Evolutionary conservation across 1,140 invertebrate species (phyloP), one percentile per base, ranked within the genome.

Genomic region (Brachionus rubens): DNA sequence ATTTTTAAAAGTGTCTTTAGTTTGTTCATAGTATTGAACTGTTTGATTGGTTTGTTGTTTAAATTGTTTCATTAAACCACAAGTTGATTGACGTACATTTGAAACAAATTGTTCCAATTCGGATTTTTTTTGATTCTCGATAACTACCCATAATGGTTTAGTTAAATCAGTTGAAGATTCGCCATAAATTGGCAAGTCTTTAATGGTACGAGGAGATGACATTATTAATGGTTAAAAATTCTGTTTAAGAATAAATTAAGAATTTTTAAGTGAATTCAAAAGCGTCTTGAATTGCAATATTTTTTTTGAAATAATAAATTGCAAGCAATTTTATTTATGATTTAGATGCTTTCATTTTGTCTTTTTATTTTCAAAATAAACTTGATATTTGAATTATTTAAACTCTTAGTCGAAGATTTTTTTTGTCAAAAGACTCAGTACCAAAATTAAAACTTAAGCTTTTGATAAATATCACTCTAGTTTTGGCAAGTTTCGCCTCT

Each of bases 111-210:
- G 7, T 65, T 65, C 59, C 19, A 65, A 16, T 26, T 43, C 16
- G 19, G 59, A 65, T 41, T 65, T 65, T 65, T 65, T 19, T 4
- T 36, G 5, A 30, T 65, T 65, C 30, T 65, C 59, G 24, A 65
- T 19, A 4, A 65, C 40, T 1, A 43, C 12, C 59, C 59, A 65
- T 19, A 65, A 16, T 41, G 59, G 59, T n/a, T 65, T 59, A 16
- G 36, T 19, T 65, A 36, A 43, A 24, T 65, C 40, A 26, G 2
- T 65, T 10, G 5, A 24, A 2, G 36, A 65, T 2, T 65, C 59
- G 12, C 59, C 59, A 24, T 65, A 65, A 26, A 65, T 65, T 65
- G 59, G 59, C 40, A 65, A 41, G 26, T 65, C 59, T 65, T 65
- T 65, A 26, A 65, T 43, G 3, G 36, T 43, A 43, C 40, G 21